Evolutionary conservation across 1,140 invertebrate genomes (phyloP), one percentile per base, ranked within the genome.

Genomic region (Pogonognathellus flavescens): DNA sequence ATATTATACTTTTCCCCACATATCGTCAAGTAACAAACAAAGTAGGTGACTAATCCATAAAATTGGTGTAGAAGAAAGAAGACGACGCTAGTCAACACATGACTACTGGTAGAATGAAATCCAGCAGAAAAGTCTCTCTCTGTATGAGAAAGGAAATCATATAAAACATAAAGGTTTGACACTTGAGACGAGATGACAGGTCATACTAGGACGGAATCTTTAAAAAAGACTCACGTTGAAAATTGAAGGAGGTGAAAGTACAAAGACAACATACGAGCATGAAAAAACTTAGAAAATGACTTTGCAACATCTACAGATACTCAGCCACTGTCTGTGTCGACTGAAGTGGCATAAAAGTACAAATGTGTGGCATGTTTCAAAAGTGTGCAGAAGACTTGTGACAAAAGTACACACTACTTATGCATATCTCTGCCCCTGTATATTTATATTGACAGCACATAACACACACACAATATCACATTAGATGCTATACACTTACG

Each of bases 141-240:
- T 14, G 55, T 59, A 11, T 55, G 53, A n/a, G 9, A 14, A n/a
- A 14, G 55, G 59, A 60, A 60, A n/a, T 60, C 18, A 60, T 60
- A 60, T n/a, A 60, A 10, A 20, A 60, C 18, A 60, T 10, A 60
- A 60, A 41, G 59, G 18, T 20, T 8, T 20, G 59, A 60, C 59
- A 60, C 59, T 60, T 60, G 59, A 60, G 59, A 60, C 16, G 59
- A 60, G 4, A 60, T 41, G n/a, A 22, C 18, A 60, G 59, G n/a
- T 22, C 9, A 60, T 10, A 20, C 9, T 60, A 60, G 18, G n/a
- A 60, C n/a, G 18, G 59, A 60, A 60, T 60, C 59, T 60, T 60
- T 18, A 60, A 60, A 60, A 60, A n/a, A 60, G 31, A 41, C 59
- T 60, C 59, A 60, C 59, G 59, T 60, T 60, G n/a, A n/a, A 60